Evolutionary conservation across 2,113 vertebrate species (phyloP).

Genomic region (Hyperopisus bebe): DNA sequence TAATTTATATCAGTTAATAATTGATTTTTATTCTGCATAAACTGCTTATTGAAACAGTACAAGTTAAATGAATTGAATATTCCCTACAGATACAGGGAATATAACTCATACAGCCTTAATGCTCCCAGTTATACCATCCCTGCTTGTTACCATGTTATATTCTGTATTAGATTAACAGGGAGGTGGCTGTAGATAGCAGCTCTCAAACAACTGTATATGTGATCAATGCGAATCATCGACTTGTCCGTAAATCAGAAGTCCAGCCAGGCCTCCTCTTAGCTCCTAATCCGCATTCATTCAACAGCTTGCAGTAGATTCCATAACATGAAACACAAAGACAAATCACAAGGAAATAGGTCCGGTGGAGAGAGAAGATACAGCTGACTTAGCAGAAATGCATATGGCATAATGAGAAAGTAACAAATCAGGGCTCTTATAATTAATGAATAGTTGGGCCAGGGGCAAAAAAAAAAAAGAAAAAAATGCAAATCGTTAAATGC

Average conservation of each 20-base stretch:
- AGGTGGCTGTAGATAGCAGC: background rate
- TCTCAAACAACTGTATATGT: background rate
- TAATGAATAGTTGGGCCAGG: slow-evolving; percentile 51
- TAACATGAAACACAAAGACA: background rate
- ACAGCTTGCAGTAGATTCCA: background rate
- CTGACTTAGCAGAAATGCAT: slow-evolving; percentile 22
- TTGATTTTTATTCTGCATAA: background rate
- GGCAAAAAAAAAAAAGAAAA: slow-evolving; percentile 29
- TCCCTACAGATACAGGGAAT: background rate
- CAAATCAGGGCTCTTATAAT: slow-evolving; percentile 43
- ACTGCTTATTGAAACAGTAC: background rate
- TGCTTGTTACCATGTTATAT: background rate
- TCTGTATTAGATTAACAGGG: background rate
- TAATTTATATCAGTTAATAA: background rate
- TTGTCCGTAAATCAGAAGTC: background rate
- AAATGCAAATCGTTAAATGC: slow-evolving; percentile 38
- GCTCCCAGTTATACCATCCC: background rate
- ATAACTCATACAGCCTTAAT: background rate
- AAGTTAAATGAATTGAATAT: background rate
- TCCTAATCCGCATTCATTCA: too few species aligned
- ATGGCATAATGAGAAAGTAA: slow-evolving; percentile 49
- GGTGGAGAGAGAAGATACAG: slow-evolving; percentile 12
- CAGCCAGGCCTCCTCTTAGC: background rate
- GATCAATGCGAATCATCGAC: background rate
- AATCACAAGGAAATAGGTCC: slow-evolving; percentile 34